These are phyloP conservation scores for Melinaea menophilus DNA, from an alignment of 2,888 invertebrate genomes.

Conservation along the genomic window DNA sequence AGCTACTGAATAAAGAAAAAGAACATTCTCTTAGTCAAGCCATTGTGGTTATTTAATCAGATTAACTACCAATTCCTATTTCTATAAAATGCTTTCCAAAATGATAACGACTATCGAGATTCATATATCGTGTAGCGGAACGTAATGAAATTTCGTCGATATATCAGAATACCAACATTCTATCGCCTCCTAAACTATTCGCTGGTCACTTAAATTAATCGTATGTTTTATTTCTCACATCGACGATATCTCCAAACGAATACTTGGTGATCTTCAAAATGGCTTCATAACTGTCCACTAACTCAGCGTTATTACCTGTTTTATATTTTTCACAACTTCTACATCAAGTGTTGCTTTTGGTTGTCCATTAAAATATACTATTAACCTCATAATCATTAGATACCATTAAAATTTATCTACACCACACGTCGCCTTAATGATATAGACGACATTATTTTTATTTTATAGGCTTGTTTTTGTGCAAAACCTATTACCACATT, in stretches of 20 bases:
- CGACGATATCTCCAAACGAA: constrained; percentile 50
- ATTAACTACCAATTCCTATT: too few relatives aligned
- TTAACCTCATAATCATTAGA: background rate
- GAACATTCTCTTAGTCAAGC: too few relatives aligned
- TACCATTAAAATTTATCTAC: constrained; percentile 2
- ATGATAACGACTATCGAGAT: too few relatives aligned
- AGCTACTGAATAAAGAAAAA: too few relatives aligned
- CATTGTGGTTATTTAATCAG: too few relatives aligned
- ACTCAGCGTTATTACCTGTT: constrained; percentile 49
- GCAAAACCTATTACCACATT: background rate
- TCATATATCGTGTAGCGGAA: constrained; percentile 23
- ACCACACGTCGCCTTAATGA: background rate
- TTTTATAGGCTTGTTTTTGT: constrained; percentile 1
- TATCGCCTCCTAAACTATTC: constrained; percentile 36
- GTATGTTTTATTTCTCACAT: constrained; percentile 49
- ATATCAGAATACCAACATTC: constrained; percentile 45
- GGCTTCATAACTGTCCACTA: constrained; percentile 50
- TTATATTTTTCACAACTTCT: constrained; percentile 38
- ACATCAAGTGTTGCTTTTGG: constrained; percentile 6
- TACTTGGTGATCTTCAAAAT: constrained; percentile 40
- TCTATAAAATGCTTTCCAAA: too few relatives aligned
- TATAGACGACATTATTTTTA: background rate
- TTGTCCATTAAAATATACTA: constrained; percentile 11
- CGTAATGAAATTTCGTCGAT: constrained; percentile 47
- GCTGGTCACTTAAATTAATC: constrained; percentile 43